Evolutionary conservation across 1,140 invertebrate species (phyloP).

Genomic region (Calliphora vicina): DNA sequence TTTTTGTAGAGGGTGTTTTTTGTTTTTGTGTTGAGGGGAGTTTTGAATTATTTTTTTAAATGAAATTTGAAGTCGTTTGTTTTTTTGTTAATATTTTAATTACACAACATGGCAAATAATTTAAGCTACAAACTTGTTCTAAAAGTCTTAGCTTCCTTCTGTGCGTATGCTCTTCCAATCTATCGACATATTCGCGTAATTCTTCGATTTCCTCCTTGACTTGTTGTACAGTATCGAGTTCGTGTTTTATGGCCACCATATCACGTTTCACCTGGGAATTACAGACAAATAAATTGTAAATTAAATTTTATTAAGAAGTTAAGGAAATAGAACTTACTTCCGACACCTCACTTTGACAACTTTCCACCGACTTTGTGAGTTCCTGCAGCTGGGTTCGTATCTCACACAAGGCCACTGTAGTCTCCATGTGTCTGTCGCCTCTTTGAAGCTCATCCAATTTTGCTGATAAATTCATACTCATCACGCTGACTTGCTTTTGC

Average conservation of each 20-base stretch:
- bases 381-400: slow-evolving; percentile 90
- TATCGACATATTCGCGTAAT: slow-evolving; percentile 86
- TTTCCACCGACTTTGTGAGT: slow-evolving; percentile 91
- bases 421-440: slow-evolving; percentile 85
- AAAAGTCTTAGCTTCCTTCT: slow-evolving; percentile 84
- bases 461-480: slow-evolving; percentile 92
- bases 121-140: slow-evolving; percentile 79
- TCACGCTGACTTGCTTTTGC: slow-evolving; percentile 94
- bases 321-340: slow-evolving; percentile 65
- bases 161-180: slow-evolving; percentile 88
- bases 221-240: slow-evolving; percentile 90
- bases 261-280: slow-evolving; percentile 80
- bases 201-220: slow-evolving; percentile 94
- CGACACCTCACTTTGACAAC: slow-evolving; percentile 90
- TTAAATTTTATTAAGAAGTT: background rate
- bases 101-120: slow-evolving; percentile 64
- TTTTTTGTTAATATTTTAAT: slow-evolving; percentile 61
- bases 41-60: slow-evolving; percentile 33
- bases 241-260: slow-evolving; percentile 93
- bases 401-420: slow-evolving; percentile 87
- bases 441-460: slow-evolving; percentile 91
- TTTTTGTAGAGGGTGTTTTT: slow-evolving; percentile 24
- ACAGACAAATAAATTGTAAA: background rate
- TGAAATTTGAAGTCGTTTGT: slow-evolving; percentile 35
- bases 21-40: slow-evolving; percentile 4